phyloP scores from a whole-genome alignment of 2,113 vertebrate species.

The Colinus virginianus region DNA sequence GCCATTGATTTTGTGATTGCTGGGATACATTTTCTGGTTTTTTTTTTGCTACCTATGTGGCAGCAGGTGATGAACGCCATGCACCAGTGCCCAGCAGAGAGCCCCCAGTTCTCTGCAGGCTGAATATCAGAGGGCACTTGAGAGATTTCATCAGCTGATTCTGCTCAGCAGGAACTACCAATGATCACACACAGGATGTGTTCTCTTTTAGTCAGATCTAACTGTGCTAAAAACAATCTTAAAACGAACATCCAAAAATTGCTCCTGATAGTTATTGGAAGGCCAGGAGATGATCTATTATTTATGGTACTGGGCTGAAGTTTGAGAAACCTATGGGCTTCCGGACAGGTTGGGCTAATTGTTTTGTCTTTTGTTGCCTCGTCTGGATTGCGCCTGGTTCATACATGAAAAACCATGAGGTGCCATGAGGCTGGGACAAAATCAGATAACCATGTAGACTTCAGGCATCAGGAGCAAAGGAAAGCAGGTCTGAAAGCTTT shows the following conservation, averaged over 20 bases:
- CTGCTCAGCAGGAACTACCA: not conserved
- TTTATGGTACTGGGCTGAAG: not conserved
- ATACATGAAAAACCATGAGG: not conserved
- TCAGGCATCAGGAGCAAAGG: not conserved
- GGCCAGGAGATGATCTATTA: not conserved
- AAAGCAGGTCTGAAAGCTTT: not conserved
- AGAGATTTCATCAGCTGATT: not conserved
- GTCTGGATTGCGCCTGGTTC: not conserved
- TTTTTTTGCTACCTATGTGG: not conserved
- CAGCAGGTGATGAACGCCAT: not conserved
- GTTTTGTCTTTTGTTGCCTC: not conserved
- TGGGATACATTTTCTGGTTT: not conserved
- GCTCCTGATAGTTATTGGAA: not conserved
- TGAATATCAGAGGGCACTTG: rapidly evolving
- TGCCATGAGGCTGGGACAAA: not conserved
- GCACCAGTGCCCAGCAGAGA: too few species aligned
- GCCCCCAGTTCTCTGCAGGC: not conserved
- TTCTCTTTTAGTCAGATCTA: not conserved
- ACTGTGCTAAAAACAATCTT: not conserved
- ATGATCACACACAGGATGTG: rapidly evolving
- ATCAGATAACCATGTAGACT: not conserved
- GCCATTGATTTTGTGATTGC: not conserved
- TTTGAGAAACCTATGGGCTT: rapidly evolving
- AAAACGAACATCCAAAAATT: not conserved
- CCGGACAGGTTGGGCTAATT: not conserved